These are phyloP conservation scores for Drosophila neotestacea DNA, from an alignment of 2,888 invertebrate genomes.

Conservation along the genomic window DNA sequence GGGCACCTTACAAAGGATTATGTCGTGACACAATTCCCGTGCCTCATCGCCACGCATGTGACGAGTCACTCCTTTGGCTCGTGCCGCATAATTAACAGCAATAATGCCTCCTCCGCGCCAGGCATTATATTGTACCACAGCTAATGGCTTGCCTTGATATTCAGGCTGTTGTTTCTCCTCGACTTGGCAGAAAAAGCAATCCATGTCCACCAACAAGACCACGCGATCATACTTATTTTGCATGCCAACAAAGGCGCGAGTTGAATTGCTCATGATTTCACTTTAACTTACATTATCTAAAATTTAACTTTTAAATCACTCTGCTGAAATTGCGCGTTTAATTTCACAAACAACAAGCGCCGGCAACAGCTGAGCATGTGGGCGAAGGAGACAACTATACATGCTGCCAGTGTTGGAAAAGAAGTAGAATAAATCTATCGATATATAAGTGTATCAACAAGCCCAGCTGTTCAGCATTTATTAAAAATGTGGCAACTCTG, in stretches of 20 bases:
- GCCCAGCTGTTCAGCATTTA: not conserved
- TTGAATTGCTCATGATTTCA: conserved; percentile 45
- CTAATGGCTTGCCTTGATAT: conserved; percentile 94
- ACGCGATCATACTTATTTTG: conserved; percentile 87
- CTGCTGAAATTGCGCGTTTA: conserved; percentile 32
- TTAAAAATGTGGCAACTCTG: conserved; percentile 29
- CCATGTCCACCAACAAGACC: conserved; percentile 98
- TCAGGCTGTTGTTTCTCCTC: conserved; percentile 95
- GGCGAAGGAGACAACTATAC: conserved; percentile 21
- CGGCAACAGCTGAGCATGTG: conserved; percentile 27
- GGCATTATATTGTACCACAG: conserved; percentile 97
- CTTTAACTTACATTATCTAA: not conserved
- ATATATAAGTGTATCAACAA: not conserved
- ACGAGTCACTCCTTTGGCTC: conserved; percentile 94
- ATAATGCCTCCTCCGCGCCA: conserved; percentile 98
- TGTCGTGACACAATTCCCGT: conserved; percentile 93
- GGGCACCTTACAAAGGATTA: conserved; percentile 93
- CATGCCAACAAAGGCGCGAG: conserved; percentile 75
- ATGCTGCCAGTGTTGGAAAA: not conserved
- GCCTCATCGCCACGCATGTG: conserved; percentile 96
- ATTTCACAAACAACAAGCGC: conserved; percentile 30
- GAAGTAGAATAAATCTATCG: too few species aligned
- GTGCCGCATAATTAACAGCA: conserved; percentile 98
- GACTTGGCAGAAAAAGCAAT: conserved; percentile 99
- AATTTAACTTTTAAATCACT: conserved; percentile 20